Conservation (phyloP, 1,140 invertebrate genomes). For the Cataglyphis hispanica region DNA sequence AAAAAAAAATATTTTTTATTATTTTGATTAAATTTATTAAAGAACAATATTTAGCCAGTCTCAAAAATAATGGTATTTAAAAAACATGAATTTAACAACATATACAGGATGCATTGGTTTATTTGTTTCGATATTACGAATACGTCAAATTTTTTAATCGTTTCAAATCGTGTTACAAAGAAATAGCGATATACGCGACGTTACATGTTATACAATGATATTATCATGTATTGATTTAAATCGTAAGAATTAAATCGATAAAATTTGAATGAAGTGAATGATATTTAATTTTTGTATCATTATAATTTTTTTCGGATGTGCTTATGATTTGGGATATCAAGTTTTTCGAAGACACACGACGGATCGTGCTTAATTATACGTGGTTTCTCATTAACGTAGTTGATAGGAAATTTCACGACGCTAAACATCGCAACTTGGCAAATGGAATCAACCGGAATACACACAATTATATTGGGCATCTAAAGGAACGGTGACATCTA, state of each 20-base stretch:
- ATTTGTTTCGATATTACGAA: background rate
- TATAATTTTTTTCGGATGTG: constrained; percentile 1
- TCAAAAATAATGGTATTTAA: too few relatives aligned
- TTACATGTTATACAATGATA: background rate
- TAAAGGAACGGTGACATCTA: constrained; percentile 51
- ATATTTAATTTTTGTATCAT: background rate
- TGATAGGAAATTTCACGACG: background rate
- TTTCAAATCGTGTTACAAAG: background rate
- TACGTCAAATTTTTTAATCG: background rate
- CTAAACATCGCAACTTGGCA: background rate
- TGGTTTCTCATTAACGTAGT: constrained; percentile 46
- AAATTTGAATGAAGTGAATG: background rate
- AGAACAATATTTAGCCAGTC: too few relatives aligned
- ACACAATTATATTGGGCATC: constrained; percentile 25
- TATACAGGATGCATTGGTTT: background rate
- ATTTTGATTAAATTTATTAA: too few relatives aligned
- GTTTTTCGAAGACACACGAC: constrained; percentile 15
- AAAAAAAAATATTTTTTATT: too few relatives aligned
- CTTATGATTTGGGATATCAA: constrained; percentile 42
- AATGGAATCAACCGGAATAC: background rate
- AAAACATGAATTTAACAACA: background rate
- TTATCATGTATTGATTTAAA: background rate
- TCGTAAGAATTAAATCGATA: background rate
- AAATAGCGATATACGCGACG: background rate
- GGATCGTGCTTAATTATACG: constrained; percentile 58